Evolutionary conservation across 1,140 invertebrate genomes (phyloP).

Genomic region (Carcinoscorpius rotundicauda): DNA sequence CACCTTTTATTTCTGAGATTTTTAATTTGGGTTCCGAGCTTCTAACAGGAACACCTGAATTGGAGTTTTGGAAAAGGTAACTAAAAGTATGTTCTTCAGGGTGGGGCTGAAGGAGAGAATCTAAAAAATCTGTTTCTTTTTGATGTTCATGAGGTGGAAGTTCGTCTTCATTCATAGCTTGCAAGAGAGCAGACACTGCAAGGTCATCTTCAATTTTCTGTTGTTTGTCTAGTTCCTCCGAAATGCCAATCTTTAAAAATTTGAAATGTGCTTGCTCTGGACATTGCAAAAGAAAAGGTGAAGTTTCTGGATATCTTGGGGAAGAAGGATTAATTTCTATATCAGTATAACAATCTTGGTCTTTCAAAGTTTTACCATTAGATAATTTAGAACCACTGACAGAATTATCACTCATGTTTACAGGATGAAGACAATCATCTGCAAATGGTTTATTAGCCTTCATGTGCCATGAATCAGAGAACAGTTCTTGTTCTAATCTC

Average conservation of each 20-base stretch:
- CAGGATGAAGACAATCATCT: background rate
- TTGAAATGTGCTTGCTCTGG: conserved; percentile 11
- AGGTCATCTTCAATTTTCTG: conserved; percentile 28
- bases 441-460: conserved; percentile 16
- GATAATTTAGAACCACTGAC: conserved; percentile 8
- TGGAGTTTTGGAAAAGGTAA: conserved; percentile 16
- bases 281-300: conserved; percentile 4
- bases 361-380: conserved; percentile 3
- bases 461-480: conserved; percentile 18
- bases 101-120: conserved; percentile 14
- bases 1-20: conserved; percentile 7
- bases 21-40: conserved; percentile 11
- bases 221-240: conserved; percentile 22
- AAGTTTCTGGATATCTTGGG: conserved; percentile 3
- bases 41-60: conserved; percentile 11
- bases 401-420: conserved; percentile 7
- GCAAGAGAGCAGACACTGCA: conserved; percentile 26
- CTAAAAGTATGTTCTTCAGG: conserved; percentile 16
- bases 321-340: conserved; percentile 11
- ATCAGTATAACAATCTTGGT: conserved; percentile 13
- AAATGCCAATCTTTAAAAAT: conserved; percentile 10
- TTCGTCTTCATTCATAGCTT: conserved; percentile 26
- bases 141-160: conserved; percentile 15
- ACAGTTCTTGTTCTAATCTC: conserved; percentile 25
- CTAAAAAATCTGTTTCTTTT: conserved; percentile 19